Base-by-base conservation (phyloP, 1,140 invertebrate genomes). In the Pachypsylla venusta region DNA sequence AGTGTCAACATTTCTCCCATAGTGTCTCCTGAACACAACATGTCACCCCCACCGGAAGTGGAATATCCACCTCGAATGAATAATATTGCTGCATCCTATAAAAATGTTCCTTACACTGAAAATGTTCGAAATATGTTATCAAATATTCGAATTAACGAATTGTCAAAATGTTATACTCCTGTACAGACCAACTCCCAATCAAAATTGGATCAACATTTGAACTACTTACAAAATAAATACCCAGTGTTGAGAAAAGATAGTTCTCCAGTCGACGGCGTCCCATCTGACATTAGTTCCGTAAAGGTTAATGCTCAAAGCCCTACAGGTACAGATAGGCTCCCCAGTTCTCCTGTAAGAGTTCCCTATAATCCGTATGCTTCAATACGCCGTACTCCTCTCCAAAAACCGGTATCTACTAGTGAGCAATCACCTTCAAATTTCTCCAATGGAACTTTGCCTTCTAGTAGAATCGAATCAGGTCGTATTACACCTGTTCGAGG, bases 1-100 rank as follows among this genome's bases (percentile, higher is more conserved):
- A 57, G 55, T 30, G 25, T 20, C 25, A 57, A 57, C 26, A 3
- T 57, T 2, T 57, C 55, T 20, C 55, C 55, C 55, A 57, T 57
- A n/a, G n/a, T n/a, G 22, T 48, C 42, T n/a, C 42, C 42, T 48
- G n/a, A n/a, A 10, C n/a, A 48, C 7, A 10, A 4, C n/a, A 7
- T 48, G 7, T 5, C 42, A 5, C 25, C 2, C n/a, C 16, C 55
- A 3, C 55, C 55, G 16, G 16, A 26, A n/a, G 30, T 28, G 25
- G 25, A 57, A 28, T 28, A 30, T n/a, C 24, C 55, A 4, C 25
- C 26, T 12, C 55, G 25, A 12, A 30, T 19, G 16, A 27, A 28
- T 30, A 19, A 57, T n/a, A 57, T 57, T 16, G 25, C 55, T 13
- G 30, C 25, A 10, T 57, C 55, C 16, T 57, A 27, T 20, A 28